These are phyloP conservation scores for Danionella cerebrum DNA, from an alignment of 2,113 vertebrate species.

Conservation along the genomic window DNA sequence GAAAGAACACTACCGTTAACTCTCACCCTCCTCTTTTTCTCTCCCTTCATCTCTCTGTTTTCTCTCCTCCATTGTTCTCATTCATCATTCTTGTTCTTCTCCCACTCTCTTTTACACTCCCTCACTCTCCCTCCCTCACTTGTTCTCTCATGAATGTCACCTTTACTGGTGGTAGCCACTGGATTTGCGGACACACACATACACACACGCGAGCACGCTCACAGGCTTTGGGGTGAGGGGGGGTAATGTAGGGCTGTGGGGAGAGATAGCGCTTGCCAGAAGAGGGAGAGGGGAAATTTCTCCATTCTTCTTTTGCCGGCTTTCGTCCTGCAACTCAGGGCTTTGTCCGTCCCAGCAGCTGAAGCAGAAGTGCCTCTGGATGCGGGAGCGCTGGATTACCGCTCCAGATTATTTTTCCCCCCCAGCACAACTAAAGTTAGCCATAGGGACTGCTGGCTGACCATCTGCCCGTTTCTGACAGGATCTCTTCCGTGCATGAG, in stretches of 20 bases:
- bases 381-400: conserved; percentile 57
- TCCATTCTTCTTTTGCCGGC: conserved; percentile 45
- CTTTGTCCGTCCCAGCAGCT: conserved; percentile 38
- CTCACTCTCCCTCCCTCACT: conserved; percentile 31
- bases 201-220: conserved; percentile 39
- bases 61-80: conserved; percentile 25
- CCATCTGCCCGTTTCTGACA: conserved; percentile 9
- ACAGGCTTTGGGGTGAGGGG: conserved; percentile 57
- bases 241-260: conserved; percentile 35
- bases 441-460: background rate
- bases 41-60: conserved; percentile 9
- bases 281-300: conserved; percentile 64
- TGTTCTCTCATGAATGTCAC: conserved; percentile 69
- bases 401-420: conserved; percentile 38
- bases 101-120: conserved; percentile 6
- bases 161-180: conserved; percentile 69
- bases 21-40: conserved; percentile 5
- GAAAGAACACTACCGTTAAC: conserved; percentile 23
- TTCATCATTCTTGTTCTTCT: conserved; percentile 39
- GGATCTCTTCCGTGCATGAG: conserved; percentile 26
- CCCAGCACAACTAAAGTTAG: conserved; percentile 14
- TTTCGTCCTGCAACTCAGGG: conserved; percentile 45
- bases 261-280: conserved; percentile 55
- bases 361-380: conserved; percentile 57
- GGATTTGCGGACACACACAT: conserved; percentile 46